Conservation (phyloP, 2,113 vertebrate genomes). For the Amphiprion ocellaris region DNA sequence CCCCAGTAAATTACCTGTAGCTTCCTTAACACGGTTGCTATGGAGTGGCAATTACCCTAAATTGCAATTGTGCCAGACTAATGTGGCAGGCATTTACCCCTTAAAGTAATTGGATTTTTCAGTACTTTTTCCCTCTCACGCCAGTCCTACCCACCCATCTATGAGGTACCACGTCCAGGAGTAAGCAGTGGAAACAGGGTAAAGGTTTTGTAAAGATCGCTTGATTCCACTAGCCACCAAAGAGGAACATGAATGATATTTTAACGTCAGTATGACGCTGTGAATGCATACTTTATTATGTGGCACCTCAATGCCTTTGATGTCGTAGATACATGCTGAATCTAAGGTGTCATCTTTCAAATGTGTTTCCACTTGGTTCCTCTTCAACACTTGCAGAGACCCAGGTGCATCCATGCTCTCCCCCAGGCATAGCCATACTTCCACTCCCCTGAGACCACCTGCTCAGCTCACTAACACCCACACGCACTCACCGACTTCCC, state of each 20-base stretch:
- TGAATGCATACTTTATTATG: slow-evolving; percentile 21
- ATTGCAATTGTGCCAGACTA: slow-evolving; percentile 55
- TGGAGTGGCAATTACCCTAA: slow-evolving; percentile 66
- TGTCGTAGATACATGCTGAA: slow-evolving; percentile 30
- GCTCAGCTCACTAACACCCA: slow-evolving; percentile 51
- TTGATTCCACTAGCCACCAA: slow-evolving; percentile 26
- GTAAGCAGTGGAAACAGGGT: slow-evolving; percentile 11
- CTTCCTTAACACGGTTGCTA: slow-evolving; percentile 66
- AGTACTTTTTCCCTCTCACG: neutral
- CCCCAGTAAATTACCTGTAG: slow-evolving; percentile 62
- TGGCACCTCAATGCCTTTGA: slow-evolving; percentile 16
- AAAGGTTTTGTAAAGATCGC: slow-evolving; percentile 6
- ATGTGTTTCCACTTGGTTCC: slow-evolving; percentile 58
- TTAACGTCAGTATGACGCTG: neutral
- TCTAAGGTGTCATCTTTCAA: slow-evolving; percentile 71
- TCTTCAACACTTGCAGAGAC: slow-evolving; percentile 59
- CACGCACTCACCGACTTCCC: slow-evolving; percentile 13
- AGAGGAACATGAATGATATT: slow-evolving; percentile 1
- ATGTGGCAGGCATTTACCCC: slow-evolving; percentile 34
- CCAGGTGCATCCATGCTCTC: slow-evolving; percentile 67
- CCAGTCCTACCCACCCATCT: neutral
- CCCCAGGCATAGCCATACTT: slow-evolving; percentile 25
- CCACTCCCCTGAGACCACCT: slow-evolving; percentile 59
- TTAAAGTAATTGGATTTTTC: slow-evolving; percentile 48
- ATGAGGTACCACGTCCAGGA: slow-evolving; percentile 3